Base-by-base conservation (phyloP, 2,113 vertebrate genomes). In the Australoheros scitulus region DNA sequence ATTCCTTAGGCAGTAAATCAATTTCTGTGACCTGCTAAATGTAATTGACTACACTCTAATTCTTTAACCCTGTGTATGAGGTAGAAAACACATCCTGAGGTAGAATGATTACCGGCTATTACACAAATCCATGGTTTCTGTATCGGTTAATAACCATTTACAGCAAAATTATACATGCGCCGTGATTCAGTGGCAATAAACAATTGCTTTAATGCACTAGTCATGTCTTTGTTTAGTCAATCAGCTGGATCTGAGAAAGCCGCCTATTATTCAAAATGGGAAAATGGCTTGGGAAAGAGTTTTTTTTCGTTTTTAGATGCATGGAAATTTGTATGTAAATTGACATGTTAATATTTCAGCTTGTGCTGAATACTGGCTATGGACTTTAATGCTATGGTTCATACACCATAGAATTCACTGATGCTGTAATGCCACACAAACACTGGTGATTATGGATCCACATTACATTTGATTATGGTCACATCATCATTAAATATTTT, bases 21-120 rank as follows among this genome's bases (percentile, higher is more conserved):
- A 95, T 96, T 95, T 95, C 92, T 92, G 91, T 95, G 94, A 96
- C 94, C 94, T 92, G 92, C 92, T 95, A 94, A 96, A 95, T 95
- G 93, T 93, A 95, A 95, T 92, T 90, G 91, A 93, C 93, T 93
- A 94, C 86, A 93, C 90, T 92, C 89, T 95, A 93, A 94, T 96
- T 95, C 93, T 95, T 96, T 95, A 94, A 95, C 95, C 94, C 88
- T 91, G 92, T 79, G 63, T 89, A 88, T 92, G 91, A 92, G 91
- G 78, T 81, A 81, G 86, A 94, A 95, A 95, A 92, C 87, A 88
- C 87, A 91, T 91, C 90, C 92, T 87, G 91, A 90, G 90, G 84
- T 93, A 86, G 87, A 91, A 94, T 94, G 94, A 95, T 95, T 94
- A 93, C 92, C 90, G 80, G 86, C 93, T 93, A 92, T 95, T 95